Base-by-base conservation (phyloP, 2,888 invertebrate genomes). In the Thelaira solivaga region DNA sequence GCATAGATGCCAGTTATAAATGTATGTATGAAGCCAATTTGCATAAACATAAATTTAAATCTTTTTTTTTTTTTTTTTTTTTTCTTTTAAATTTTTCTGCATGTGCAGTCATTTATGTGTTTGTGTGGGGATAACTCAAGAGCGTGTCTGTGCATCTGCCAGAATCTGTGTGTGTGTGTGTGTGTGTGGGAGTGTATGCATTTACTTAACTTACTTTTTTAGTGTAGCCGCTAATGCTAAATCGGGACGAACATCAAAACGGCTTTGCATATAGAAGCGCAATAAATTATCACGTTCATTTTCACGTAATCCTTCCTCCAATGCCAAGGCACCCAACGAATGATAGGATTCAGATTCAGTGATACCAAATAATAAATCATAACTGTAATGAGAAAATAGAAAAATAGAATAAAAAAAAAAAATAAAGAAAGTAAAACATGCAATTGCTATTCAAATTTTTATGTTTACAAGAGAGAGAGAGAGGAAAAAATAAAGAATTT, bases 301-400 rank as follows among this genome's bases (percentile, higher is more conserved):
- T 85, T 95, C 94, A 78, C 93, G 87, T 85, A 96, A 90, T 13
- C 96, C 96, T 80, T 94, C 92, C 72, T 92, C 91, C 22, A 95
- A 88, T 79, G 93, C 93, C 83, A 83, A 83, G 13, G 93, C 93
- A 62, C 93, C 93, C 81, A 96, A 91, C 78, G 94, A 91, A 85
- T 95, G 93, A 86, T 94, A 94, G 83, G 94, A 94, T 87, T 96
- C 96, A 81, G 93, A 89, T 88, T 96, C 95, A 16, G 96, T 94
- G 65, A 96, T 93, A 20, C 97, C 97, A 84, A 95, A 95, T 88
- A 97, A 91, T 81, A 97, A 90, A 88, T 97, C 96, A 88, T 95
- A 96, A 83, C 95, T 95, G 88, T 55, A 87, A 82, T 47, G 82
- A 80, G 68, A 22, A 65, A 39, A 41, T n/a, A 59, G 47, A 2